Conservation (phyloP, 2,113 vertebrate species). For the Etheostoma cragini region DNA sequence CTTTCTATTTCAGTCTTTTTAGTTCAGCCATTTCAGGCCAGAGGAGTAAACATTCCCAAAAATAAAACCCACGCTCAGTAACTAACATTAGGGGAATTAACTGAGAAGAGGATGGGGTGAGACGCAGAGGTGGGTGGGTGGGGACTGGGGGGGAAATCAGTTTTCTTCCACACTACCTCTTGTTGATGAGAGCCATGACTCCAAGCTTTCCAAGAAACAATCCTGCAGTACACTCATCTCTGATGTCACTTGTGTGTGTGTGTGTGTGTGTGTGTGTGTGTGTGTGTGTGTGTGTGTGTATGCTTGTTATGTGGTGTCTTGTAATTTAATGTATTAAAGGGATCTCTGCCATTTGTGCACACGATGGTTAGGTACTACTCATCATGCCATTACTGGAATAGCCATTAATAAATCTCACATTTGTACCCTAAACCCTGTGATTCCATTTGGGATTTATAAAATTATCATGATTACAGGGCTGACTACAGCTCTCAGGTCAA, state of each 20-base stretch:
- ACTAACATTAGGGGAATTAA: constrained; percentile 44
- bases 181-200: constrained; percentile 53
- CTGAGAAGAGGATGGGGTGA: constrained; percentile 39
- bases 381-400: neutral
- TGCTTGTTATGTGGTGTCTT: constrained; percentile 1
- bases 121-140: constrained; percentile 25
- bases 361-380: too few species aligned
- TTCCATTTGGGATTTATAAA: neutral
- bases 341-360: neutral
- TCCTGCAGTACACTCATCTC: constrained; percentile 6
- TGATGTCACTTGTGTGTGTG: constrained; percentile 29
- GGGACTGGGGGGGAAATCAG: neutral
- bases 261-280: neutral
- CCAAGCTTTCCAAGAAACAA: constrained; percentile 24
- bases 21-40: constrained; percentile 61
- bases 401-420: neutral
- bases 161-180: constrained; percentile 33
- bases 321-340: neutral
- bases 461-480: neutral
- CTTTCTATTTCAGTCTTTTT: constrained; percentile 52
- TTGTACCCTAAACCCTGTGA: neutral
- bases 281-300: constrained; percentile 17
- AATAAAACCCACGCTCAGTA: constrained; percentile 64
- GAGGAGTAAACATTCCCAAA: constrained; percentile 67
- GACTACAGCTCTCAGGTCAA: neutral